Percentiles rank a stretch among this genome's conserved stretches.
Conservation (phyloP, 2,113 vertebrate species). For the Chinchilla lanigera region DNA sequence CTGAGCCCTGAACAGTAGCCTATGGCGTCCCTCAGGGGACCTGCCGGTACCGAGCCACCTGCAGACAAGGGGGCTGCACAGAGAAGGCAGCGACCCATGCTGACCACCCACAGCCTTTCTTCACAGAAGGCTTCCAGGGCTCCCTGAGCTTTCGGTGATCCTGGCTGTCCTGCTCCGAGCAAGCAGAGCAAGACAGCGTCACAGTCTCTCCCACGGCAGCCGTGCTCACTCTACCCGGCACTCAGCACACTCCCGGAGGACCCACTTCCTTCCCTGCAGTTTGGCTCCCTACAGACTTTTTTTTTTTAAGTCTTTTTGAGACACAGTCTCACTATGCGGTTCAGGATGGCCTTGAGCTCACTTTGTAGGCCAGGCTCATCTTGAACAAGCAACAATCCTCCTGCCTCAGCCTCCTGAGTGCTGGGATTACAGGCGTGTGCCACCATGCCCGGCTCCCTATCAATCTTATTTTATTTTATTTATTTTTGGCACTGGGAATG, state of each 20-base stretch:
- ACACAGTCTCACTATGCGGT: too few species aligned
- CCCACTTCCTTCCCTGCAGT: background rate
- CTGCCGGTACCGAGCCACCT: background rate
- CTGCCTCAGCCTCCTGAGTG: too few species aligned
- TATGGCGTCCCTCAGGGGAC: background rate
- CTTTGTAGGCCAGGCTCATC: too few species aligned
- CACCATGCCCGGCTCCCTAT: background rate
- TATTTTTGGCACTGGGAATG: too few species aligned
- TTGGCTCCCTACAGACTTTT: too few species aligned
- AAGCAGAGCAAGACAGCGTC: background rate
- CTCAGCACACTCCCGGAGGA: background rate
- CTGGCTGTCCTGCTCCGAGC: background rate
- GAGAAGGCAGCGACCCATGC: background rate
- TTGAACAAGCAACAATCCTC: too few species aligned
- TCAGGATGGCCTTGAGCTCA: too few species aligned
- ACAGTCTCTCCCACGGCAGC: rapidly evolving
- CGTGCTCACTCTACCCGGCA: background rate
- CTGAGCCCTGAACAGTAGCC: background rate
- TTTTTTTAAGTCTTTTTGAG: too few species aligned
- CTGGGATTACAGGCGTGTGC: too few species aligned
- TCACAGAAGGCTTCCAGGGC: background rate
- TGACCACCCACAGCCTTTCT: background rate
- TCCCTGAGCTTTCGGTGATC: background rate
- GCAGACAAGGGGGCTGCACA: background rate
- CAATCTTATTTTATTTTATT: too few species aligned